These are phyloP conservation scores for Strix occidentalis DNA, from an alignment of 2,797 vertebrate genomes.

Conservation along the genomic window DNA sequence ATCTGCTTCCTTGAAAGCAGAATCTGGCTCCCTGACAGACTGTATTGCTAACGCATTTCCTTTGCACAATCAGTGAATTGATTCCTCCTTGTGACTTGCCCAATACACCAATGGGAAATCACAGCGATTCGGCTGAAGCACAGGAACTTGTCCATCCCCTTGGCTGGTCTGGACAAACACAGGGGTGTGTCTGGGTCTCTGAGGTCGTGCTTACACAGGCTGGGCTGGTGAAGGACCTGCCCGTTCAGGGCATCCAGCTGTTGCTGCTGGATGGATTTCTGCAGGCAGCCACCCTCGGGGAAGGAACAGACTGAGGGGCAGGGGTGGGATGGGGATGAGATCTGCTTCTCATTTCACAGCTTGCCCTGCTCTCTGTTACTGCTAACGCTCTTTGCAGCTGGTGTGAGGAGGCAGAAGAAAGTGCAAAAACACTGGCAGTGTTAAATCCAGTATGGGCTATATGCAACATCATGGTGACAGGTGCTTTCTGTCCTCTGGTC, in stretches of 20 bases:
- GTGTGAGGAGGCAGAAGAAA: neutral
- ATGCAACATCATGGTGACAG: neutral
- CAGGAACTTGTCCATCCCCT: neutral
- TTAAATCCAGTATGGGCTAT: neutral
- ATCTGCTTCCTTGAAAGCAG: neutral
- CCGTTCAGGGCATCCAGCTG: neutral
- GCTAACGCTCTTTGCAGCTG: neutral
- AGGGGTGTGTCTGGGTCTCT: neutral
- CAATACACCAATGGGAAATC: neutral
- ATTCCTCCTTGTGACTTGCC: neutral
- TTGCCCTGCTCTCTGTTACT: neutral
- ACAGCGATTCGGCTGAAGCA: neutral
- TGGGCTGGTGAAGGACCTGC: neutral
- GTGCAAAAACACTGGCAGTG: neutral
- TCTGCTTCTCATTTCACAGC: neutral
- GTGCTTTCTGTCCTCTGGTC: conserved; percentile 13
- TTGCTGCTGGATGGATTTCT: neutral
- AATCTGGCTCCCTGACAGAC: neutral
- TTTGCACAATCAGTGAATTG: neutral
- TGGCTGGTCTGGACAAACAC: neutral
- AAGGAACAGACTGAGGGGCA: neutral
- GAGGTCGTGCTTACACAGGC: neutral
- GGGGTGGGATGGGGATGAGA: neutral
- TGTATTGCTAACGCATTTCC: neutral
- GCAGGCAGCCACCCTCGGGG: neutral